These are phyloP conservation scores for Seira ritae DNA, from an alignment of 2,888 invertebrate species.

Conservation along the genomic window DNA sequence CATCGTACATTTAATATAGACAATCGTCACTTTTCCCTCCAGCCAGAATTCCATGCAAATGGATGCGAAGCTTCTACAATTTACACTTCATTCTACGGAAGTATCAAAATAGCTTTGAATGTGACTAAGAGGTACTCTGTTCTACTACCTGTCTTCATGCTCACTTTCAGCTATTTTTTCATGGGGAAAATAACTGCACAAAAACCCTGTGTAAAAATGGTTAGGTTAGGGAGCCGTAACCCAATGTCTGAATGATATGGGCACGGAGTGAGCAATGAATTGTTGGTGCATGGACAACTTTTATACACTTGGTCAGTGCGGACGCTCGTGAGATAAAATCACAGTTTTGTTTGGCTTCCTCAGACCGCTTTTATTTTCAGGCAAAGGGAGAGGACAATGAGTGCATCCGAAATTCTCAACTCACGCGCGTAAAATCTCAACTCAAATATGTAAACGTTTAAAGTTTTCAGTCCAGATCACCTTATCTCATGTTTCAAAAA, in stretches of 20 bases:
- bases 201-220: constrained; percentile 9
- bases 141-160: background rate
- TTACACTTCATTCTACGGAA: constrained; percentile 17
- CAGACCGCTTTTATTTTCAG: too few relatives aligned
- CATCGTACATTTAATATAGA: constrained; percentile 40
- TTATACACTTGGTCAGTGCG: too few relatives aligned
- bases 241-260: background rate
- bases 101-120: background rate
- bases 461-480: too few relatives aligned
- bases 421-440: too few relatives aligned
- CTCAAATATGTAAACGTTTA: too few relatives aligned
- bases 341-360: too few relatives aligned
- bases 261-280: constrained; percentile 13
- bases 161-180: constrained; percentile 37
- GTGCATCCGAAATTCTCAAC: too few relatives aligned
- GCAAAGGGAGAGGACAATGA: too few relatives aligned
- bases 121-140: too few relatives aligned
- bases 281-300: too few relatives aligned
- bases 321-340: too few relatives aligned
- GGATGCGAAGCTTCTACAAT: constrained; percentile 47
- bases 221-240: constrained; percentile 39
- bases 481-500: too few relatives aligned
- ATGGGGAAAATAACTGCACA: constrained; percentile 38
- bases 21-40: background rate
- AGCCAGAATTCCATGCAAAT: background rate